Percentiles rank a stretch among this genome's conserved stretches.
These are phyloP conservation scores for Protomyctophum bolini DNA, from an alignment of 2,113 vertebrate species.

Conservation along the genomic window DNA sequence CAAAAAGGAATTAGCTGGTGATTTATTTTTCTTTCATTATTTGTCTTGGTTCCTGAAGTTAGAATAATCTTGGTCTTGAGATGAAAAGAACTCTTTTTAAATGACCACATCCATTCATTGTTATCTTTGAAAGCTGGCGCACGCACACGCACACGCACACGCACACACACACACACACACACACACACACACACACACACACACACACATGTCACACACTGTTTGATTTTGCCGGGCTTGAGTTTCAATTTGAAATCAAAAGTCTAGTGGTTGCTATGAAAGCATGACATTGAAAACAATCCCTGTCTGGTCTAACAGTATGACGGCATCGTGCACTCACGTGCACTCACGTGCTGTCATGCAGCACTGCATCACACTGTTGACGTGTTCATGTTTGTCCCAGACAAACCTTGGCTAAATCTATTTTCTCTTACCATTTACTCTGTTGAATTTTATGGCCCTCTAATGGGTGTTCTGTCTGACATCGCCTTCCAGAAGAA, in stretches of 20 bases:
- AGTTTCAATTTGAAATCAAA: constrained; percentile 57
- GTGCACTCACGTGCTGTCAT: too few relatives aligned
- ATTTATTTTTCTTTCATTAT: constrained; percentile 35
- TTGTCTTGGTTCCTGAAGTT: constrained; percentile 20
- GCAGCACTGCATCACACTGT: constrained; percentile 50
- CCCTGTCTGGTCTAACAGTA: constrained; percentile 31
- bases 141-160: background rate
- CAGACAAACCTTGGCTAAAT: constrained; percentile 52
- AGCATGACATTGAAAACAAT: constrained; percentile 63
- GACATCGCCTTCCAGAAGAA: background rate
- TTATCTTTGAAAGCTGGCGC: background rate
- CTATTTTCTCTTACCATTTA: constrained; percentile 21
- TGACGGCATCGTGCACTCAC: constrained; percentile 37
- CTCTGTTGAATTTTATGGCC: constrained; percentile 6
- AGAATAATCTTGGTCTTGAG: constrained; percentile 10
- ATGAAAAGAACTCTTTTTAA: constrained; percentile 25
- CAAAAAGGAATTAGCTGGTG: constrained; percentile 17
- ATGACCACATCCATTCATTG: constrained; percentile 7
- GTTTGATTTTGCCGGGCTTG: constrained; percentile 45
- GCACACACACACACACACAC: background rate
- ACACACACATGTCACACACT: background rate
- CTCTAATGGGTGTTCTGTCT: constrained; percentile 1
- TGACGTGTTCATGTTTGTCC: constrained; percentile 52
- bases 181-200: background rate
- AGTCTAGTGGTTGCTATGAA: constrained; percentile 65